These are phyloP conservation scores for Ylistrum balloti DNA, from an alignment of 1,140 invertebrate species.

Conservation along the genomic window DNA sequence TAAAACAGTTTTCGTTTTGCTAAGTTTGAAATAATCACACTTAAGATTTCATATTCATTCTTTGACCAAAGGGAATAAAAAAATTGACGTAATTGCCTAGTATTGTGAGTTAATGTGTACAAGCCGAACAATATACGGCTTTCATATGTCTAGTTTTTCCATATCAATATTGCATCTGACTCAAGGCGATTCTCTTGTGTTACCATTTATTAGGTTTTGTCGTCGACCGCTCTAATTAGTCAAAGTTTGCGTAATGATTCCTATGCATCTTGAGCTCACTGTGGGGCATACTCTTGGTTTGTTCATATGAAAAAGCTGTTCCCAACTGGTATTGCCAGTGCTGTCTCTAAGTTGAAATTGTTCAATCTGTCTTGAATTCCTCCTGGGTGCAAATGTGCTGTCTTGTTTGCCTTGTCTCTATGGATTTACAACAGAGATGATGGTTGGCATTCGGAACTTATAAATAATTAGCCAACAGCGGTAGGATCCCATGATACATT, in stretches of 20 bases:
- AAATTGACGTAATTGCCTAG: no score
- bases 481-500: not conserved
- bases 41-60: no score
- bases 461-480: conserved; percentile 26
- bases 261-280: no score
- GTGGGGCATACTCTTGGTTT: not conserved
- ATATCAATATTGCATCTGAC: not conserved
- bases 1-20: no score
- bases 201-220: not conserved
- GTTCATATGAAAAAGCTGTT: not conserved
- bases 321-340: not conserved
- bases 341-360: not conserved
- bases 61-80: no score
- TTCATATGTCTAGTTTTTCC: no score
- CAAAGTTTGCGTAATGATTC: not conserved
- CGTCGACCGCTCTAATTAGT: not conserved
- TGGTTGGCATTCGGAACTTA: not conserved
- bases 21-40: no score
- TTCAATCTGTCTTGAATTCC: not conserved
- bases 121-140: no score
- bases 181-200: not conserved
- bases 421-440: not conserved
- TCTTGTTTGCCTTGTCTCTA: not conserved
- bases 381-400: not conserved
- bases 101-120: no score